phyloP scores from a whole-genome alignment of 2,797 vertebrate species.

The Galaxias olidus region DNA sequence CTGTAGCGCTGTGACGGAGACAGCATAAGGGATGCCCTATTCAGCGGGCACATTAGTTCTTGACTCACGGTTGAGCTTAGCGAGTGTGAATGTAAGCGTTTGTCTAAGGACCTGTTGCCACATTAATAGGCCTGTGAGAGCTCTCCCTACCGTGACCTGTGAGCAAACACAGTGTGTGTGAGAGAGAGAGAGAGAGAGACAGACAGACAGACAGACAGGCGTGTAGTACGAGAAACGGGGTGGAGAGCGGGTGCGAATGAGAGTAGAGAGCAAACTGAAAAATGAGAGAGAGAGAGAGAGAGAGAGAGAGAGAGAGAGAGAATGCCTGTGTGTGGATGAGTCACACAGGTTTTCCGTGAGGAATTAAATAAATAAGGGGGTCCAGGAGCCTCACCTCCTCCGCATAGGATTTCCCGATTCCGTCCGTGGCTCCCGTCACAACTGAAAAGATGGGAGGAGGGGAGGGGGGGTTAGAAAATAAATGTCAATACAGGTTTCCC shows the following conservation, averaged over 20 bases:
- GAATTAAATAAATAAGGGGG: constrained; percentile 56
- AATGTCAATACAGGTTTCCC: constrained; percentile 18
- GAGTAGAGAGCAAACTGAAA: not conserved
- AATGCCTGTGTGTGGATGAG: constrained; percentile 55
- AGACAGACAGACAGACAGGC: constrained; percentile 15
- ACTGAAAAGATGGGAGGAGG: constrained; percentile 72
- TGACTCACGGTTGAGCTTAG: constrained; percentile 4
- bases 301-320: too few species aligned
- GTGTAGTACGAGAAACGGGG: not conserved
- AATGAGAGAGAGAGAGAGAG: too few species aligned
- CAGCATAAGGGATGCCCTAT: too few species aligned
- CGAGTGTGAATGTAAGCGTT: constrained; percentile 18
- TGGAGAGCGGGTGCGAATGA: not conserved
- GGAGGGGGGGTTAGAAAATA: not conserved
- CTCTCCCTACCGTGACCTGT: constrained; percentile 50
- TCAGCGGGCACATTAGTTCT: too few species aligned
- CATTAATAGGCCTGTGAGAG: constrained; percentile 48
- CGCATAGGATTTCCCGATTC: constrained; percentile 95
- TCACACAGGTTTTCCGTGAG: constrained; percentile 63
- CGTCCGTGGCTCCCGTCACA: constrained; percentile 95
- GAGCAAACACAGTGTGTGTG: constrained; percentile 48
- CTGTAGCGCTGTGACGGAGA: too few species aligned
- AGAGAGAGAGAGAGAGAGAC: too few species aligned
- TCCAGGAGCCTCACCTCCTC: constrained; percentile 85
- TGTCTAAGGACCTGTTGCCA: constrained; percentile 28